phyloP scores from a whole-genome alignment of 2,888 invertebrate species.

The Lochmaea crataegi region DNA sequence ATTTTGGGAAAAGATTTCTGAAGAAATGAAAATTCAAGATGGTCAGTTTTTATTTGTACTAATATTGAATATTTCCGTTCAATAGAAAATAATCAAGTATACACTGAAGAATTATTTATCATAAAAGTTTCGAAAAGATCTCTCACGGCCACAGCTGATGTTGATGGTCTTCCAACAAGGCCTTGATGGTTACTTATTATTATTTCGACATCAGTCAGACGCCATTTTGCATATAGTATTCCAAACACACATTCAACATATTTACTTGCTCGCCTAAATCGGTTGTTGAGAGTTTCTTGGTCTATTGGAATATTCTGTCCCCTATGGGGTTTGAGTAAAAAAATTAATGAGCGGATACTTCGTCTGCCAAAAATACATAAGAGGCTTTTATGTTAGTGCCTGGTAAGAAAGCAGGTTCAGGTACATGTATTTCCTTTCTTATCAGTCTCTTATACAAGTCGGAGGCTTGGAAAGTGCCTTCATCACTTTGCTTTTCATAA shows the following conservation, averaged over 20 bases:
- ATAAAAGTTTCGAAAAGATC: too few relatives aligned
- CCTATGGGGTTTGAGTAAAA: not conserved
- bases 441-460: constrained; percentile 41
- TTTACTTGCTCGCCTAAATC: not conserved
- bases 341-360: too few relatives aligned
- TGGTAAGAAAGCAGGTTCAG: constrained; percentile 40
- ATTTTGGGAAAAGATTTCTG: too few relatives aligned
- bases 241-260: not conserved
- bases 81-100: too few relatives aligned
- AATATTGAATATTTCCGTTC: too few relatives aligned
- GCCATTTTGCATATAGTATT: not conserved
- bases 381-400: constrained; percentile 38
- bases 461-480: constrained; percentile 49
- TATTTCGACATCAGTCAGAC: not conserved
- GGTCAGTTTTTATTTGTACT: too few relatives aligned
- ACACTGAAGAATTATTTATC: too few relatives aligned
- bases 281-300: not conserved
- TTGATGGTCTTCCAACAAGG: too few relatives aligned
- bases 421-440: constrained; percentile 36
- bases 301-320: not conserved
- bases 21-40: too few relatives aligned
- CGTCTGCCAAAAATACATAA: constrained; percentile 4
- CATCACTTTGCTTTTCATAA: constrained; percentile 53
- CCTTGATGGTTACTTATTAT: not conserved
- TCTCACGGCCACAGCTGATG: too few relatives aligned